Evolutionary conservation across 1,140 invertebrate genomes (phyloP).

Genomic region (Phymastichus coffea): DNA sequence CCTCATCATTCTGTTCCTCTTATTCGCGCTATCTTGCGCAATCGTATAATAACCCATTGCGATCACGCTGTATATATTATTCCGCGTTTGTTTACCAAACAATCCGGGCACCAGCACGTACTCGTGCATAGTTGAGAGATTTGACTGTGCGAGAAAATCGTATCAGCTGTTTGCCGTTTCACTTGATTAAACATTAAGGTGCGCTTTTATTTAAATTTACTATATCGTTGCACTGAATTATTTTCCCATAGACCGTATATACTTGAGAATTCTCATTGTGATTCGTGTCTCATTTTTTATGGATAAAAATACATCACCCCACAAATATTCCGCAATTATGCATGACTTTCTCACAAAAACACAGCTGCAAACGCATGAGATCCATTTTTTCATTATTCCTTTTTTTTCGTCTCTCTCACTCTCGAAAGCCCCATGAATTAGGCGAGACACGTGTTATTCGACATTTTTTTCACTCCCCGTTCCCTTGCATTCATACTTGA

Average conservation of each 20-base stretch:
- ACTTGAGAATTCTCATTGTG: no score
- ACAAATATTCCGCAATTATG: neutral
- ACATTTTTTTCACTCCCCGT: neutral
- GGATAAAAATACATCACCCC: neutral
- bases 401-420: neutral
- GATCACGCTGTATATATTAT: no score
- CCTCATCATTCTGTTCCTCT: neutral
- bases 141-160: no score
- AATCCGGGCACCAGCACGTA: no score
- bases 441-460: conserved; percentile 11
- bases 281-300: neutral
- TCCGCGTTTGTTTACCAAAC: no score
- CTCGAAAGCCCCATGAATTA: conserved; percentile 5
- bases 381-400: neutral
- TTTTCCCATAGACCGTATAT: no score
- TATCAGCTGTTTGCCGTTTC: no score
- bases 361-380: neutral
- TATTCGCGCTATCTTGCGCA: conserved; percentile 1
- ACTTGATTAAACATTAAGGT: no score
- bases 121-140: no score
- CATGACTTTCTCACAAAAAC: neutral
- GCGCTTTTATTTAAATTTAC: no score
- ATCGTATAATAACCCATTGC: no score
- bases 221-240: no score
- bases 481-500: neutral